Evolutionary conservation across 2,113 vertebrate species (phyloP).

Genomic region (Rhombomys opimus): DNA sequence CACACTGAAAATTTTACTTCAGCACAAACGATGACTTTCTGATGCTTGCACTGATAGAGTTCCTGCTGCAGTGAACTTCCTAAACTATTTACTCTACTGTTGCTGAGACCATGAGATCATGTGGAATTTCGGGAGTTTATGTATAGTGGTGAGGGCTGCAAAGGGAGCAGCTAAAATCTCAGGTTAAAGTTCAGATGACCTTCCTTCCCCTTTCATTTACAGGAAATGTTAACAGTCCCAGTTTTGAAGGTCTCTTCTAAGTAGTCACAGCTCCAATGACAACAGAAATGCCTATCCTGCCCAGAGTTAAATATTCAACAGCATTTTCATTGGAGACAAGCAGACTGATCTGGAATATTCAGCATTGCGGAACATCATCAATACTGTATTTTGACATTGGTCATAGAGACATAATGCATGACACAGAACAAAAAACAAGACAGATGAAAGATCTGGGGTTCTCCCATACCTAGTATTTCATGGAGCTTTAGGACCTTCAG

Average conservation of each 20-base stretch:
- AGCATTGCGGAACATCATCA: not conserved
- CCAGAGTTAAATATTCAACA: not conserved
- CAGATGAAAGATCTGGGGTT: not conserved
- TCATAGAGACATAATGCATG: rapidly evolving
- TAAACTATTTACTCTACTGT: not conserved
- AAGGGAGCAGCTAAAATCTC: not conserved
- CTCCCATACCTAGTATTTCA: not conserved
- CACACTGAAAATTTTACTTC: not conserved
- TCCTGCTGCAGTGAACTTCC: too few species aligned
- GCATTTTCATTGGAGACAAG: not conserved
- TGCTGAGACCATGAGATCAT: not conserved
- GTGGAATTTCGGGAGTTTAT: too few species aligned
- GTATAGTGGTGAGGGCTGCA: too few species aligned
- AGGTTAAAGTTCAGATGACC: not conserved
- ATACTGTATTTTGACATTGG: not conserved
- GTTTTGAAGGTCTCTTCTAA: too few species aligned
- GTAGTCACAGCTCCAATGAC: too few species aligned
- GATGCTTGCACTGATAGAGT: not conserved
- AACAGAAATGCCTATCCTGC: not conserved
- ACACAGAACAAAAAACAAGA: not conserved
- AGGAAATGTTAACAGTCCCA: not conserved
- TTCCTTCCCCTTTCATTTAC: not conserved
- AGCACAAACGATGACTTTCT: not conserved
- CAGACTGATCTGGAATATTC: not conserved
- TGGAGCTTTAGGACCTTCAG: not conserved